A percentile compares a stretch with the other conserved stretches of the same genome.
Evolutionary conservation across 1,140 invertebrate genomes (phyloP).

Genomic region (Condylostylus longicornis): DNA sequence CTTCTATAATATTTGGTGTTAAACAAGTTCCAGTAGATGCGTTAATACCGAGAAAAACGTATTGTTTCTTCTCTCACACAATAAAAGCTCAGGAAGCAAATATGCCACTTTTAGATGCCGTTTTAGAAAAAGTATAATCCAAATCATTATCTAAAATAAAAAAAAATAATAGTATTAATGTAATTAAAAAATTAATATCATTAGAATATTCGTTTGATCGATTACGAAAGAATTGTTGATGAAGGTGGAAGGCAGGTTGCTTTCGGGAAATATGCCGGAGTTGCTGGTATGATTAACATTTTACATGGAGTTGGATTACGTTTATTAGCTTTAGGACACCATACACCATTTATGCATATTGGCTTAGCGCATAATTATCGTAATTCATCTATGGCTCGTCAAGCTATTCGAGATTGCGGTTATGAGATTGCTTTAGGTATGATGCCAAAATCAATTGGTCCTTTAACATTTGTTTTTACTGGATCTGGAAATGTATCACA

Average conservation of each 20-base stretch:
- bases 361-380: constrained; percentile 97
- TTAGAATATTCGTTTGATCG: constrained; percentile 85
- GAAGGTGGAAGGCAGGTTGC: constrained; percentile 86
- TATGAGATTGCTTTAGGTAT: constrained; percentile 95
- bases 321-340: constrained; percentile 88
- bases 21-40: constrained; percentile 93
- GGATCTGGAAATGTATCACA: constrained; percentile 76
- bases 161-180: background rate
- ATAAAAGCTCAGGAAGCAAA: constrained; percentile 98
- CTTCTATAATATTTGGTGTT: constrained; percentile 90
- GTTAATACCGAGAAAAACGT: constrained; percentile 89
- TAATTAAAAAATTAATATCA: background rate
- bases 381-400: constrained; percentile 91
- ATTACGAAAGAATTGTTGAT: constrained; percentile 95
- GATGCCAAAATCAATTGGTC: constrained; percentile 96
- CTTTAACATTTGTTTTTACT: constrained; percentile 95
- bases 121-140: constrained; percentile 71
- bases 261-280: constrained; percentile 95
- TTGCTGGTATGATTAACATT: constrained; percentile 98
- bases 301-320: constrained; percentile 90
- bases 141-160: background rate
- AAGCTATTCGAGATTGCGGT: constrained; percentile 91
- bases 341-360: constrained; percentile 99
- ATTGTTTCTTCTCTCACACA: constrained; percentile 97
- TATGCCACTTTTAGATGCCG: constrained; percentile 92